phyloP scores from a whole-genome alignment of 2,113 vertebrate genomes.

The Martes martes region DNA sequence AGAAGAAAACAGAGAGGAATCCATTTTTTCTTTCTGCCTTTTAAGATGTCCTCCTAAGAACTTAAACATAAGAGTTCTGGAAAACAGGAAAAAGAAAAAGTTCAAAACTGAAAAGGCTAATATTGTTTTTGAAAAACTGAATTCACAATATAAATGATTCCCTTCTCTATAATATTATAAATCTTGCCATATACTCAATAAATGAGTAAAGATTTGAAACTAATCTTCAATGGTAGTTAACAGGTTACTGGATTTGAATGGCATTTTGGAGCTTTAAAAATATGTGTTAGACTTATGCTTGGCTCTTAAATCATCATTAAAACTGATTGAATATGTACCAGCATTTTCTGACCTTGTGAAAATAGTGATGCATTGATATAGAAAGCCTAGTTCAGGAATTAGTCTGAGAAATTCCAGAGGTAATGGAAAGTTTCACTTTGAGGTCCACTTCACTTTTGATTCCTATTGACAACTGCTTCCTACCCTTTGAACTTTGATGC shows the following conservation, averaged over 20 bases:
- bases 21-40: background rate
- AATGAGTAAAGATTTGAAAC: constrained; percentile 51
- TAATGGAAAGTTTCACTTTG: constrained; percentile 3
- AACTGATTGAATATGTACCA: constrained; percentile 23
- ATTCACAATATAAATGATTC: background rate
- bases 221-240: background rate
- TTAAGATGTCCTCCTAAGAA: background rate
- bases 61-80: background rate
- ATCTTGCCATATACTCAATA: background rate
- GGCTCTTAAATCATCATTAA: background rate
- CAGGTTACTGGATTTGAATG: background rate
- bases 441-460: constrained; percentile 28
- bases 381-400: background rate
- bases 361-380: background rate
- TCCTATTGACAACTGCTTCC: constrained; percentile 29
- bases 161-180: background rate
- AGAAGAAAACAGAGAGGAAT: background rate
- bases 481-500: constrained; percentile 32
- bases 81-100: background rate
- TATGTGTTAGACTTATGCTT: background rate
- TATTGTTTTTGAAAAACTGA: background rate
- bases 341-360: constrained; percentile 27
- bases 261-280: constrained; percentile 7
- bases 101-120: background rate
- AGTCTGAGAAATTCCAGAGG: constrained; percentile 25